Base-by-base conservation (phyloP, 2,113 vertebrate genomes). In the Microcebus ravelobensis region DNA sequence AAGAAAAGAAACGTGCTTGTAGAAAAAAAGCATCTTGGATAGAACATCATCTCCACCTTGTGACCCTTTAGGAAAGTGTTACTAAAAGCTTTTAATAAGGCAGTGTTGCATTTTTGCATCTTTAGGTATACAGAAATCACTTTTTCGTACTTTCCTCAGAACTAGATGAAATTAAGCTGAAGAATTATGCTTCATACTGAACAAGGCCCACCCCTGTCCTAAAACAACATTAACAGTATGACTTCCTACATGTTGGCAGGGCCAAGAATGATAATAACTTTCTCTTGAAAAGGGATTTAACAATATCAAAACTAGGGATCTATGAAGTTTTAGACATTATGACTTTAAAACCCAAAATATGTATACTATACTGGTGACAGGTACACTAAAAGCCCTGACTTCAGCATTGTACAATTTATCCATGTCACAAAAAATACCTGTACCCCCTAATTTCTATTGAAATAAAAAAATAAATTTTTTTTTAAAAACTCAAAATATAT, bases 21-120 rank as follows among this genome's bases (percentile, higher is more conserved):
- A 81, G 50, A 77, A 85, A 90, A 17, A 57, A 55, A 71, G 31
- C 29, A 83, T 67, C 52, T 80, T 77, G 63, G 29, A 15, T 63
- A 89, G 90, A 95, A 61, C 70, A 87, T 2, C 39, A 81, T 42
- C 92, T 85, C 93, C 67, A 96, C 57, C 96, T 91, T 95, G 86
- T 84, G 95, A 86, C 25, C 52, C 84, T 45, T 61, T 87, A 90
- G 87, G n/a, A 94, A 79, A 95, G 23, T 71, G 65, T 74, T 42
- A 87, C 48, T 11, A 63, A 63, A 63, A 63, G 59, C 59, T 63
- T 57, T 57, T 57, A 57, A 21, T 57, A 57, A 57, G 55, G 55
- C 55, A 20, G 8, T 27, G n/a, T 86, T 88, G 76, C 48, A 84
- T 91, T 91, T 95, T 96, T 79, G 21, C 61, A 97, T 74, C 52